Evolutionary conservation across 1,140 invertebrate genomes (phyloP).

Genomic region (Elysia chlorotica): DNA sequence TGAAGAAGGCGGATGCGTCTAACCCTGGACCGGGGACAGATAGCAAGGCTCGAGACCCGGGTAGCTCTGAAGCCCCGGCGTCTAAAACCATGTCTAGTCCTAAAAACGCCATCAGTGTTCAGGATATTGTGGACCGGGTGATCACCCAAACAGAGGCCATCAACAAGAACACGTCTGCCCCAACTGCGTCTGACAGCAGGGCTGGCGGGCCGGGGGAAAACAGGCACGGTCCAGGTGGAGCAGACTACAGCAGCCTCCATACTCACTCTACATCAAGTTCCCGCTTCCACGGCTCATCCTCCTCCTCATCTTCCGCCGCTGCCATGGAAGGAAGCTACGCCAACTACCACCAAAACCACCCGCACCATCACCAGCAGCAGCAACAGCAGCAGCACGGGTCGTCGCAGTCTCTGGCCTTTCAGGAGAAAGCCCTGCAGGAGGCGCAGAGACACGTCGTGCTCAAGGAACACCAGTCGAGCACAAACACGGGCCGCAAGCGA

Average conservation of each 20-base stretch:
- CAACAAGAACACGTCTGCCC: no score
- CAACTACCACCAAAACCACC: no score
- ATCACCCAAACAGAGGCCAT: conserved; percentile 35
- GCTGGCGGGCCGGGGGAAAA: no score
- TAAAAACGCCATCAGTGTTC: conserved; percentile 32
- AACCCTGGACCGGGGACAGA: background rate
- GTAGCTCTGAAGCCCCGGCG: background rate
- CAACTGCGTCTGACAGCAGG: no score
- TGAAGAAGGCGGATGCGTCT: background rate
- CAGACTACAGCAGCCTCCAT: background rate
- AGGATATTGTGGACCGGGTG: conserved; percentile 36
- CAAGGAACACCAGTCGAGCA: conserved; percentile 14
- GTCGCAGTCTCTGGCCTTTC: no score
- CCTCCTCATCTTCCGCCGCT: background rate
- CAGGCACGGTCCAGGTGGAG: background rate
- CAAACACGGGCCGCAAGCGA: conserved; percentile 10
- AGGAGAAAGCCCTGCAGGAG: conserved; percentile 3
- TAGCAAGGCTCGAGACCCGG: background rate
- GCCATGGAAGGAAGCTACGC: no score
- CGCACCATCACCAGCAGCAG: no score
- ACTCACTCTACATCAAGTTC: background rate
- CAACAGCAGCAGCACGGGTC: no score
- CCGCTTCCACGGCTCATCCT: background rate
- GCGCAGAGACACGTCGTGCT: conserved; percentile 10
- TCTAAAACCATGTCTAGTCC: background rate